Conservation (phyloP, 2,888 invertebrate genomes). For the Plagodis pulveraria region DNA sequence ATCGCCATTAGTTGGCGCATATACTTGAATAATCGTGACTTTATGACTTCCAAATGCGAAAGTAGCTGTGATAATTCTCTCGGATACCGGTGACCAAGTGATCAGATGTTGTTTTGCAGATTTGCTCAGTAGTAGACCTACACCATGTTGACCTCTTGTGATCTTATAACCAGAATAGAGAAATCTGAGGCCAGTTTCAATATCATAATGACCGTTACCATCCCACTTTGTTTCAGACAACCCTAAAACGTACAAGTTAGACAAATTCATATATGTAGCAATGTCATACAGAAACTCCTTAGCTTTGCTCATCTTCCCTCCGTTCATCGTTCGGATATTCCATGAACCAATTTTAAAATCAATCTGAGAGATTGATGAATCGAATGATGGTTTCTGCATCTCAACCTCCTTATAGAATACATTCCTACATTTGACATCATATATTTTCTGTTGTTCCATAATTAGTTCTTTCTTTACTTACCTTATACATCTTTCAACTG, state of each 20-base stretch:
- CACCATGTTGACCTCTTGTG: background rate
- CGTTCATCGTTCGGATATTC: background rate
- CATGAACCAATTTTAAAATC: too few species aligned
- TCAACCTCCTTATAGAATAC: too few species aligned
- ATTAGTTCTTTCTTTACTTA: too few species aligned
- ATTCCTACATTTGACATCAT: too few species aligned
- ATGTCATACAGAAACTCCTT: background rate
- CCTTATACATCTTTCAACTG: too few species aligned
- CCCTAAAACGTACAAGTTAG: background rate
- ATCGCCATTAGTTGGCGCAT: background rate
- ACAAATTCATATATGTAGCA: background rate
- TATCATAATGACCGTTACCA: background rate
- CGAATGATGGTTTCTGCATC: too few species aligned
- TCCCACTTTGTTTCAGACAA: constrained; percentile 3
- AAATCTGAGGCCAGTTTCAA: background rate
- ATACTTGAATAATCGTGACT: constrained; percentile 2
- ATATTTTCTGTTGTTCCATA: too few species aligned
- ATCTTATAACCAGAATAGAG: background rate
- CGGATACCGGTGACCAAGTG: constrained; percentile 4
- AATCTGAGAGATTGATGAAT: too few species aligned
- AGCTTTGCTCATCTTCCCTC: background rate
- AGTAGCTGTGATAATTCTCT: constrained; percentile 7
- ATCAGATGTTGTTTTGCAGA: background rate
- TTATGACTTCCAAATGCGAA: background rate
- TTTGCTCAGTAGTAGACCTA: background rate